Conservation (phyloP, 1,140 invertebrate species). For the Atta colombica region DNA sequence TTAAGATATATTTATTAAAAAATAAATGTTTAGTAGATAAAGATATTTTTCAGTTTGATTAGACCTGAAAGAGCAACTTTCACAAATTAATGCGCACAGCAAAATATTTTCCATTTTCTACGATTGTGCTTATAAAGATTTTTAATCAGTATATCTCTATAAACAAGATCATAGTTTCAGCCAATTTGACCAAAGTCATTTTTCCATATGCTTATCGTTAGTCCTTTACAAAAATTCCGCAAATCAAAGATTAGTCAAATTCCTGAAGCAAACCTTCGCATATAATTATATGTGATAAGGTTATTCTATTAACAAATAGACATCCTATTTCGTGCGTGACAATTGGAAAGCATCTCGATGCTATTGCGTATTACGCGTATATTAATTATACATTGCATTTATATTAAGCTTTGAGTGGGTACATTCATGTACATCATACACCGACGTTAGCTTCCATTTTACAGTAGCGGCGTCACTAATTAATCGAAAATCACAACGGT, state of each 20-base stretch:
- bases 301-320: conserved; percentile 30
- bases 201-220: too few relatives aligned
- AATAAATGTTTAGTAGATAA: too few relatives aligned
- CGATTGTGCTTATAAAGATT: too few relatives aligned
- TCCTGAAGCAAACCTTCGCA: background rate
- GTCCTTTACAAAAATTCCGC: background rate
- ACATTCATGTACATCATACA: conserved; percentile 11
- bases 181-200: too few relatives aligned
- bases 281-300: background rate
- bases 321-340: conserved; percentile 23
- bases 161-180: too few relatives aligned
- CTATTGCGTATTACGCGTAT: conserved; percentile 50
- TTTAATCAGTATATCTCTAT: too few relatives aligned
- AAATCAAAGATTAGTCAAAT: background rate
- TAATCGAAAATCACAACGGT: conserved; percentile 63
- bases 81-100: too few relatives aligned
- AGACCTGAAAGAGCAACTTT: too few relatives aligned
- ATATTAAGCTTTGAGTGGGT: conserved; percentile 56
- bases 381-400: conserved; percentile 64
- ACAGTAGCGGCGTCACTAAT: conserved; percentile 47
- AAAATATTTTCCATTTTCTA: too few relatives aligned
- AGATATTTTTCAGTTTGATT: too few relatives aligned
- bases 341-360: conserved; percentile 30
- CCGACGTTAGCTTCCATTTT: conserved; percentile 47
- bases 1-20: too few relatives aligned